Evolutionary conservation across 2,888 invertebrate genomes (phyloP).

Genomic region (Lasioglossum calceatum): DNA sequence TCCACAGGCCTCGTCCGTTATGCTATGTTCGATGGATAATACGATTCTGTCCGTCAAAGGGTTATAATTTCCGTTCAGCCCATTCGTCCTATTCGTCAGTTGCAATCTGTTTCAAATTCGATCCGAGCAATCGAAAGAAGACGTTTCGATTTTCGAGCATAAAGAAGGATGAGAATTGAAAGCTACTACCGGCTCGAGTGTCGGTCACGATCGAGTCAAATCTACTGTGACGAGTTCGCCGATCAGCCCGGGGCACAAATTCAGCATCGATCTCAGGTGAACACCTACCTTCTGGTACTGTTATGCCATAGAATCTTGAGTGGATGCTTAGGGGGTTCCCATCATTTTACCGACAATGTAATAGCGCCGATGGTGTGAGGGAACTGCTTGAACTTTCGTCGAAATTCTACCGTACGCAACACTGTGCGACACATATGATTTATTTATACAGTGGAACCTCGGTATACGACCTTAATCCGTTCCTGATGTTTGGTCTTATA

Average conservation of each 20-base stretch:
- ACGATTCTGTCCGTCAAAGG: constrained; percentile 1
- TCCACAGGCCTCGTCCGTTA: not conserved
- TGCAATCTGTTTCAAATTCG: constrained; percentile 45
- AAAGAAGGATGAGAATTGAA: constrained; percentile 62
- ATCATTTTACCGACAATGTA: constrained; percentile 36
- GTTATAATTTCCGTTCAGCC: constrained; percentile 9
- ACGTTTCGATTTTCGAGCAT: constrained; percentile 57
- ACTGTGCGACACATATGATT: not conserved
- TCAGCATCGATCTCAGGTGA: constrained; percentile 49
- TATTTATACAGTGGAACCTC: no score
- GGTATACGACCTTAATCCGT: no score
- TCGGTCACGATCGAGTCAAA: constrained; percentile 69
- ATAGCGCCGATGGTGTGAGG: constrained; percentile 32
- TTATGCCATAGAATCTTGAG: constrained; percentile 48
- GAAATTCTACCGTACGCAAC: constrained; percentile 10
- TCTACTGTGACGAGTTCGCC: constrained; percentile 67
- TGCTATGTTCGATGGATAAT: not conserved
- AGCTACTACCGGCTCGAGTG: constrained; percentile 53
- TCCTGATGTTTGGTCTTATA: no score
- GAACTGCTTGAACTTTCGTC: constrained; percentile 14
- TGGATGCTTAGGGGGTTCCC: constrained; percentile 34
- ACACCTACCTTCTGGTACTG: constrained; percentile 50
- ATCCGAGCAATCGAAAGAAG: constrained; percentile 46
- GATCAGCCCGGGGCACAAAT: constrained; percentile 60
- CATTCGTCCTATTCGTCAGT: constrained; percentile 23